Conservation (phyloP, 2,888 invertebrate species). For the Drosophila vallismaia region DNA sequence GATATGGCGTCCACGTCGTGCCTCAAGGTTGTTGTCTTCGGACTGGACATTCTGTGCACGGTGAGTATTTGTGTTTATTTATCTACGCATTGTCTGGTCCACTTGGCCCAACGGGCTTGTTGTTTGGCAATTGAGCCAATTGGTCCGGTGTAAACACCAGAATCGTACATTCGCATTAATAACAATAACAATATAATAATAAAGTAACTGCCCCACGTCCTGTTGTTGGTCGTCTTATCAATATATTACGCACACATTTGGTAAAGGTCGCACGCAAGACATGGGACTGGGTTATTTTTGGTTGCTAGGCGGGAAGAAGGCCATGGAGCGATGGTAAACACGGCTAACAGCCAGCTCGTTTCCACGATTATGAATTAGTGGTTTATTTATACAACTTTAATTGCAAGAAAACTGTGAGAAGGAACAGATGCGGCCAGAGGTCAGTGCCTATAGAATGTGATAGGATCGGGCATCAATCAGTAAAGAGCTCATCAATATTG, state of each 20-base stretch:
- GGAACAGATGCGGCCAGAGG: conserved; percentile 40
- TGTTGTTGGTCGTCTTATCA: conserved; percentile 4
- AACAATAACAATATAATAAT: not conserved
- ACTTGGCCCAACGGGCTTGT: not conserved
- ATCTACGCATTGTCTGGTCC: conserved; percentile 3
- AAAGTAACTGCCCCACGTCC: not conserved
- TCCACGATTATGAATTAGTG: conserved; percentile 24
- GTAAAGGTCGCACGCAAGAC: conserved; percentile 1
- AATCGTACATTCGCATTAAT: conserved; percentile 6
- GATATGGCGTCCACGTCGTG: conserved; percentile 74
- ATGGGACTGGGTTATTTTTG: not conserved
- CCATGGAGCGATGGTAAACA: conserved; percentile 2
- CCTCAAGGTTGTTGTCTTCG: conserved; percentile 67
- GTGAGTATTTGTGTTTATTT: conserved; percentile 60
- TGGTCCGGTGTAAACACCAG: conserved; percentile 18
- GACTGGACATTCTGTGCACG: conserved; percentile 70
- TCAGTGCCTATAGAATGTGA: conserved; percentile 9
- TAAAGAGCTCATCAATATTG: conserved; percentile 24
- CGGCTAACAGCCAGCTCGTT: conserved; percentile 10
- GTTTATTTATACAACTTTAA: conserved; percentile 40
- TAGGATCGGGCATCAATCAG: conserved; percentile 28
- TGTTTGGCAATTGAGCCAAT: conserved; percentile 5
- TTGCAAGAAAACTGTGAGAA: conserved; percentile 43
- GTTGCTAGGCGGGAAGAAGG: not conserved
- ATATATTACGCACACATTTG: not conserved